These are phyloP conservation scores for Sphaeramia orbicularis DNA, from an alignment of 2,797 vertebrate genomes.

Conservation along the genomic window DNA sequence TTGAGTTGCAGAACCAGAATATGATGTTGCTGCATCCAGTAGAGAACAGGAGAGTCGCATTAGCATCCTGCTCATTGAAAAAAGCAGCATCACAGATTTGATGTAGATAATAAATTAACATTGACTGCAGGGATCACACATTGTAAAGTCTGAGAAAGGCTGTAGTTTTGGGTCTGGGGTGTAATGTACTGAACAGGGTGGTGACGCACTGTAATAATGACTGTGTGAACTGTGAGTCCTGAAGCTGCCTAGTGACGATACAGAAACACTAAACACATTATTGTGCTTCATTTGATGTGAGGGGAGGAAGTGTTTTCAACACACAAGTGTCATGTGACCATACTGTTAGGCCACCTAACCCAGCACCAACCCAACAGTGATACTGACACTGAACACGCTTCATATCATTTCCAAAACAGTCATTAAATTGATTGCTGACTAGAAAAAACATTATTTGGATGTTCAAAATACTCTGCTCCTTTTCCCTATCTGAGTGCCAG, in stretches of 20 bases:
- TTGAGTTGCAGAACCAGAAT: background rate
- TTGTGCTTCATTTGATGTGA: too few species aligned
- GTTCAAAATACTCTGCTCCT: background rate
- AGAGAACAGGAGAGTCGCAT: background rate
- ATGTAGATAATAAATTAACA: background rate
- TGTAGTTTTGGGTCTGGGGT: background rate
- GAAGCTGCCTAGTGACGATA: background rate
- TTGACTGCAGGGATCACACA: background rate
- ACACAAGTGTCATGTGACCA: background rate
- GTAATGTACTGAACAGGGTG: too few species aligned
- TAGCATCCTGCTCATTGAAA: background rate
- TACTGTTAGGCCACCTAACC: background rate
- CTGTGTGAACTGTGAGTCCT: background rate
- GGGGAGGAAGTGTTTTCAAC: background rate
- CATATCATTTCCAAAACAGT: constrained; percentile 9
- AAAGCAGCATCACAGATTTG: background rate
- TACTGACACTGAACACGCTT: background rate
- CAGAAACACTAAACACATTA: background rate
- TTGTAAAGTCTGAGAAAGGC: background rate
- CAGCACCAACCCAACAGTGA: background rate
- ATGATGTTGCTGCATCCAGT: background rate
- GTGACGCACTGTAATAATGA: too few species aligned
- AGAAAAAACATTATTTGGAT: constrained; percentile 10
- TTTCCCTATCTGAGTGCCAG: constrained; percentile 92
- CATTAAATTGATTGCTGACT: background rate